A percentile compares a stretch with the other conserved stretches of the same genome.
Conservation (phyloP, 2,797 vertebrate species). For the Thalassophryne amazonica region DNA sequence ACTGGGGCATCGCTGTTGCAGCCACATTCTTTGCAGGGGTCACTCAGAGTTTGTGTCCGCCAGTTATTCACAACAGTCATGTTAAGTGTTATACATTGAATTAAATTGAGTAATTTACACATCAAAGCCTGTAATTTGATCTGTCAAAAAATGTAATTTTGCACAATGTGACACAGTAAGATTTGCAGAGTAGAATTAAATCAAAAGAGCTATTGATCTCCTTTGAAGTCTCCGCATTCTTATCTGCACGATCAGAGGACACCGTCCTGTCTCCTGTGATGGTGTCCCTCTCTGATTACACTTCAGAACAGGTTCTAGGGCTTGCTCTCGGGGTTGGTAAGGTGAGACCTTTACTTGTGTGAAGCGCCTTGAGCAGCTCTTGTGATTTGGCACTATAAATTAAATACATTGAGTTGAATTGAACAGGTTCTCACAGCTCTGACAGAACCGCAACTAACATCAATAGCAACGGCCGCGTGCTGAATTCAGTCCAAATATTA, state of each 20-base stretch:
- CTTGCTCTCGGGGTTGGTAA: no score
- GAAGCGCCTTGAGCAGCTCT: no score
- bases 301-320: no score
- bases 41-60: not conserved
- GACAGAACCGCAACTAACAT: no score
- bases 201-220: not conserved
- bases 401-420: no score
- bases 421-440: no score
- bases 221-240: not conserved
- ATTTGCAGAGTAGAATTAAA: not conserved
- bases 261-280: no score
- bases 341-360: no score
- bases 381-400: no score
- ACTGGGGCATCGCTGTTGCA: not conserved
- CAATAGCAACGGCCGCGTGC: not conserved
- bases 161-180: not conserved
- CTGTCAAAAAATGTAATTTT: not conserved
- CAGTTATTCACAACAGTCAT: not conserved
- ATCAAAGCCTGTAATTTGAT: no score
- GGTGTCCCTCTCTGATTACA: not conserved
- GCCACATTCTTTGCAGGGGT: not conserved
- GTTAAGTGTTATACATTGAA: conserved; percentile 6
- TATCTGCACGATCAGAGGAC: not conserved
- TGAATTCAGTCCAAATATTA: not conserved
- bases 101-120: conserved; percentile 2